Conservation (phyloP, 2,113 vertebrate genomes). For the Hylia prasina region DNA sequence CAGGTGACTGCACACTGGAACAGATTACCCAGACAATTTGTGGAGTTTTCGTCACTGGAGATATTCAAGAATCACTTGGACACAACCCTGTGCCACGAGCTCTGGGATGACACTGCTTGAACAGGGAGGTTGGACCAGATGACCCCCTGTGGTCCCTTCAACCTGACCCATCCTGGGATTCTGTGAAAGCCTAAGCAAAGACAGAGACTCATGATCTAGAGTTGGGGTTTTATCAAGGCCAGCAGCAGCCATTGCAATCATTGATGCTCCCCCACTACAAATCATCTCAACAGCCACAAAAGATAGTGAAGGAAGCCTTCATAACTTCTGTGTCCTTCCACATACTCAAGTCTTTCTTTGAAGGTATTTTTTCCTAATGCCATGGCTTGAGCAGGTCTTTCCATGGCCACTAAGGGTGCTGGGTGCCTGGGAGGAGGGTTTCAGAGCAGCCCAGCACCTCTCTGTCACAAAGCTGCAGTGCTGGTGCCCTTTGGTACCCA, state of each 20-base stretch:
- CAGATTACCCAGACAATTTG: background rate
- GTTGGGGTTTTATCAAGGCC: background rate
- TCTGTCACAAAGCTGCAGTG: background rate
- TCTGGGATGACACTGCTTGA: background rate
- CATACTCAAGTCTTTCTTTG: background rate
- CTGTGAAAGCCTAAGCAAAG: background rate
- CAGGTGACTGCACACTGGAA: background rate
- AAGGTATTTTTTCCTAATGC: background rate
- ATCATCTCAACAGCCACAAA: background rate
- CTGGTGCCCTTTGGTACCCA: background rate
- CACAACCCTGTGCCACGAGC: background rate
- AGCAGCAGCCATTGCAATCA: background rate
- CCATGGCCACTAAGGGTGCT: background rate
- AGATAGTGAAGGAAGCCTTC: background rate
- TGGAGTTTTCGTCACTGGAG: background rate
- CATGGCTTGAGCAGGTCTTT: background rate
- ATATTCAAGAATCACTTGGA: background rate
- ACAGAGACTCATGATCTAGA: background rate
- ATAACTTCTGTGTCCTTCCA: background rate
- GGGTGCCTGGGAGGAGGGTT: background rate
- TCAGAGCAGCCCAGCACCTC: background rate
- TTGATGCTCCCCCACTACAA: background rate
- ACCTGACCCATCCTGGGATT: background rate
- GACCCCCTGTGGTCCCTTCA: background rate
- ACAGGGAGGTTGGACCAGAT: background rate